These are phyloP conservation scores for Macroglossus sobrinus DNA, from an alignment of 2,113 vertebrate species.

Conservation along the genomic window DNA sequence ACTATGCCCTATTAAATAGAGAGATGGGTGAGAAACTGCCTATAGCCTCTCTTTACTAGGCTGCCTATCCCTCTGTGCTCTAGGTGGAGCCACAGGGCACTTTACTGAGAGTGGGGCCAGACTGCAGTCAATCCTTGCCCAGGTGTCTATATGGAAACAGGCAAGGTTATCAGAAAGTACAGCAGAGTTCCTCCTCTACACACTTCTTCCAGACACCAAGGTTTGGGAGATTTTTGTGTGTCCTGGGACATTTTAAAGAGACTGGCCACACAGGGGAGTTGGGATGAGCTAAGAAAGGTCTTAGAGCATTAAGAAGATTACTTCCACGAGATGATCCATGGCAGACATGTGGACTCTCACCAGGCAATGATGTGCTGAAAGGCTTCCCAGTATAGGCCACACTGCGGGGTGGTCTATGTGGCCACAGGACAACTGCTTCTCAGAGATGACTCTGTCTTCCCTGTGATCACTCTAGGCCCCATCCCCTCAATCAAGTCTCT, in stretches of 20 bases:
- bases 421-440: neutral
- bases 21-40: neutral
- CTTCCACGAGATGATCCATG: neutral
- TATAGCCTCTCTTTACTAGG: neutral
- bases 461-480: neutral
- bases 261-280: neutral
- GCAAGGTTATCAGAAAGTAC: neutral
- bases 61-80: neutral
- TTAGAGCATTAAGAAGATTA: neutral
- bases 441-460: neutral
- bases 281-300: neutral
- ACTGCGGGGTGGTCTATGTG: neutral
- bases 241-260: neutral
- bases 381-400: neutral
- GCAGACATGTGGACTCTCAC: neutral
- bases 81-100: neutral
- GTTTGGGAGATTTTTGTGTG: neutral
- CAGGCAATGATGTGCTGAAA: neutral
- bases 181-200: neutral
- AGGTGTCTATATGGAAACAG: neutral
- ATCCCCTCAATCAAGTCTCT: neutral
- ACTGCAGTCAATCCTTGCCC: neutral
- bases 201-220: neutral
- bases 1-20: neutral
- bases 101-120: neutral